Conservation (phyloP, 1,140 invertebrate genomes). For the Pseudomyrmex dendroicus region DNA sequence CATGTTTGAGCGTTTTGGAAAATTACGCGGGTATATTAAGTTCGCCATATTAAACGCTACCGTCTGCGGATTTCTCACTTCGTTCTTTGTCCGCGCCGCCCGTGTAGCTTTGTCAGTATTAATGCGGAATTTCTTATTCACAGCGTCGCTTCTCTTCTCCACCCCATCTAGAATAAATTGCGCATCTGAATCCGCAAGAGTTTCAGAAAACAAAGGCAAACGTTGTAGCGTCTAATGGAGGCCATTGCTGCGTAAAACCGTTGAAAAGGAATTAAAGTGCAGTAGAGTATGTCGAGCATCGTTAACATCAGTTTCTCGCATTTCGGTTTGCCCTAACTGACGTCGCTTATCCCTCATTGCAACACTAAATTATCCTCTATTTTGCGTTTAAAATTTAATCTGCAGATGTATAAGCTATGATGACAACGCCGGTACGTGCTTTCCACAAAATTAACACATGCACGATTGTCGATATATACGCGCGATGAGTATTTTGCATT, state of each 20-base stretch:
- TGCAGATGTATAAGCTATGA: neutral
- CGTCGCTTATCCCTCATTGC: neutral
- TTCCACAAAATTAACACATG: neutral
- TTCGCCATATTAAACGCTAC: conserved; percentile 29
- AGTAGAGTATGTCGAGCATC: conserved; percentile 26
- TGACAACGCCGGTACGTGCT: neutral
- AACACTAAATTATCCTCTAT: neutral
- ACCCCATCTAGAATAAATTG: conserved; percentile 28
- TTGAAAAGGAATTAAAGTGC: conserved; percentile 52
- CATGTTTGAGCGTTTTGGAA: conserved; percentile 1
- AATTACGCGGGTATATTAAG: conserved; percentile 51
- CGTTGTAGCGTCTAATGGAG: conserved; percentile 43
- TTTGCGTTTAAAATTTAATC: conserved; percentile 26
- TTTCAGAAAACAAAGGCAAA: conserved; percentile 48
- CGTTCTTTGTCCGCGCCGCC: conserved; percentile 17
- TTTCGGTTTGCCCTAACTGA: neutral
- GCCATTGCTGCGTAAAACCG: conserved; percentile 1
- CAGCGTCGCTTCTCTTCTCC: neutral
- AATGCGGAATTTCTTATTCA: conserved; percentile 59
- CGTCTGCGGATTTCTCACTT: conserved; percentile 34
- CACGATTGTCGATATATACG: neutral
- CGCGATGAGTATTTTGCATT: neutral
- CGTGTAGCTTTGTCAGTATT: conserved; percentile 40
- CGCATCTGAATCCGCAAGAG: conserved; percentile 40
- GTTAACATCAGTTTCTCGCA: conserved; percentile 20